phyloP scores from a whole-genome alignment of 2,113 vertebrate species.

The Raja brachyura region DNA sequence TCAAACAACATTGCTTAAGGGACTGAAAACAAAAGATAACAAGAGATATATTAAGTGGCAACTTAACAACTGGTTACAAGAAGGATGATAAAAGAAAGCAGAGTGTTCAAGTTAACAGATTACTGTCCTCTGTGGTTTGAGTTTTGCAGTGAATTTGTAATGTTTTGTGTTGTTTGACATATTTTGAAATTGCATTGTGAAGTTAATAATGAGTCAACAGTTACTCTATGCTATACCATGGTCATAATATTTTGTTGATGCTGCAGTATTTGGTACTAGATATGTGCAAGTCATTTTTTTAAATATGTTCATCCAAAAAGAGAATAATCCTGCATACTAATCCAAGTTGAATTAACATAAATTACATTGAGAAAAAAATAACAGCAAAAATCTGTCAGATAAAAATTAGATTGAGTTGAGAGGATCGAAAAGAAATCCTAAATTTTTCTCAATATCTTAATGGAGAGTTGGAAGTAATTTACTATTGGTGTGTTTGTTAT shows the following conservation, averaged over 20 bases:
- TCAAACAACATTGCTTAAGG: constrained; percentile 33
- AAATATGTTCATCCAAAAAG: neutral
- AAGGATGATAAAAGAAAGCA: constrained; percentile 30
- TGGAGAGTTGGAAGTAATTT: neutral
- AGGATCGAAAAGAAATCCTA: neutral
- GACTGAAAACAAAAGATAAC: constrained; percentile 38
- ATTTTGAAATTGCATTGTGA: constrained; percentile 33
- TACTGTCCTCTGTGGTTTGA: constrained; percentile 35
- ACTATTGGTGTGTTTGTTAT: neutral
- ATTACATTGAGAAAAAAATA: neutral
- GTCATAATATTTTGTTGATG: constrained; percentile 25
- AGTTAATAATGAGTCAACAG: constrained; percentile 38
- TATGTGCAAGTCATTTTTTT: constrained; percentile 7
- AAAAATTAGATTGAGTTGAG: neutral
- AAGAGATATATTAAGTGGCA: constrained; percentile 39
- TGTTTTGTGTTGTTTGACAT: constrained; percentile 30
- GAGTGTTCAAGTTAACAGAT: constrained; percentile 37
- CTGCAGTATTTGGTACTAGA: neutral
- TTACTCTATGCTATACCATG: neutral
- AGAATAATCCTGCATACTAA: neutral
- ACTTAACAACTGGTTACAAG: constrained; percentile 31
- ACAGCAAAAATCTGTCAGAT: neutral
- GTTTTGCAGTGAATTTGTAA: constrained; percentile 33
- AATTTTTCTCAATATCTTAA: neutral
- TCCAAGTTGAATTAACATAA: neutral